These are phyloP conservation scores for Mus pahari DNA, from an alignment of 2,113 vertebrate species.

Conservation along the genomic window DNA sequence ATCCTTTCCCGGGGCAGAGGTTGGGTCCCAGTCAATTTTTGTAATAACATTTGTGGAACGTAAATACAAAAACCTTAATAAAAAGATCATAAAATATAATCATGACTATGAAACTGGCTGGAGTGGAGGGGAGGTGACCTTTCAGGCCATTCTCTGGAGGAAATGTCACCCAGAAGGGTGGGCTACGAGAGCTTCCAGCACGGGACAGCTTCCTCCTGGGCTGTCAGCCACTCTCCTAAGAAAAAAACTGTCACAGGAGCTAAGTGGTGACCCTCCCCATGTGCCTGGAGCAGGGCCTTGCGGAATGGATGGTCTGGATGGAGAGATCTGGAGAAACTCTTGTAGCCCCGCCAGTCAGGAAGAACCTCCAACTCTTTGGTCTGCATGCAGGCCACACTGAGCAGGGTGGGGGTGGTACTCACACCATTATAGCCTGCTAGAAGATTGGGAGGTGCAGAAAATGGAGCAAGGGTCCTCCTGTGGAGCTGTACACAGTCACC, in stretches of 20 bases:
- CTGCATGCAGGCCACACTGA: neutral
- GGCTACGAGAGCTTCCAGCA: rapidly evolving
- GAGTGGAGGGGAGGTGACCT: slow-evolving; percentile 60
- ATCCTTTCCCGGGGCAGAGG: neutral
- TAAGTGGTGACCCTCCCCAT: neutral
- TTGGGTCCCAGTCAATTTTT: neutral
- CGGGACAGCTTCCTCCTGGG: neutral
- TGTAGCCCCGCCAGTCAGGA: neutral
- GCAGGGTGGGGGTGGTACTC: too few species aligned
- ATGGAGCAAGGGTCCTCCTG: too few species aligned
- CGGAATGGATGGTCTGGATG: neutral
- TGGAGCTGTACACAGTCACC: neutral
- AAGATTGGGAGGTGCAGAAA: neutral
- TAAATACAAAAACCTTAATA: slow-evolving; percentile 60
- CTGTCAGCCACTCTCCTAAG: neutral
- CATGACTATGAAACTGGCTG: neutral
- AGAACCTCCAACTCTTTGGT: neutral
- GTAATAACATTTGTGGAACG: slow-evolving; percentile 60
- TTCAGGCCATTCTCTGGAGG: slow-evolving; percentile 42
- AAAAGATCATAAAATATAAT: slow-evolving; percentile 66
- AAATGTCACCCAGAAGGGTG: slow-evolving; percentile 54
- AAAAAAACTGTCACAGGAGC: neutral
- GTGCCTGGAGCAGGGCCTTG: neutral
- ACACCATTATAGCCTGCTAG: neutral
- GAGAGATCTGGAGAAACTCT: neutral